Percentiles rank a stretch among this genome's conserved stretches.
Conservation (phyloP, 2,888 invertebrate species). For the Thelaira solivaga region DNA sequence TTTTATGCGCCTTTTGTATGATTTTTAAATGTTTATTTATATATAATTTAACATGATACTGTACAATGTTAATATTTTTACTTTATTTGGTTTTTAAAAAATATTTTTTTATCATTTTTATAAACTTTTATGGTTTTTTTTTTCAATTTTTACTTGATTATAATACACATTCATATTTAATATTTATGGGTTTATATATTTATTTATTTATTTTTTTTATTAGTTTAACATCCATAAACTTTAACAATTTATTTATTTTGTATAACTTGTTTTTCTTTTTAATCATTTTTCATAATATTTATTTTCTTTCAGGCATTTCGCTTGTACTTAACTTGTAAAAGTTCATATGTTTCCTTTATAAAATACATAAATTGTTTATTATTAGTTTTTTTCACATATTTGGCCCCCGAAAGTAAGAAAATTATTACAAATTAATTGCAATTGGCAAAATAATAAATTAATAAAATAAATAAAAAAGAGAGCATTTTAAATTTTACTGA, state of each 20-base stretch:
- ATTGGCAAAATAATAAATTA: slow-evolving; percentile 11
- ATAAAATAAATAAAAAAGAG: slow-evolving; percentile 47
- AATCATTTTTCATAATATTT: slow-evolving; percentile 39
- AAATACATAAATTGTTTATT: slow-evolving; percentile 59
- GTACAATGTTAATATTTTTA: slow-evolving; percentile 58
- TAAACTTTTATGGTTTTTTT: slow-evolving; percentile 48
- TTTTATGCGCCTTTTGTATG: not conserved
- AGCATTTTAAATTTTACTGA: slow-evolving; percentile 10
- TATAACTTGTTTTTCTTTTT: slow-evolving; percentile 58
- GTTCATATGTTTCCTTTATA: slow-evolving; percentile 40
- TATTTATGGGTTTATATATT: slow-evolving; percentile 9
- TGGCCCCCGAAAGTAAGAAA: slow-evolving; percentile 77
- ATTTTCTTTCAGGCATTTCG: slow-evolving; percentile 42
- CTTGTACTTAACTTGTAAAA: slow-evolving; percentile 49
- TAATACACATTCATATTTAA: slow-evolving; percentile 66
- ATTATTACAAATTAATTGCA: slow-evolving; percentile 51
- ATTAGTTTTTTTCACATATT: slow-evolving; percentile 62
- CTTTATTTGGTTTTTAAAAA: slow-evolving; percentile 39
- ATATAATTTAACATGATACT: slow-evolving; percentile 52
- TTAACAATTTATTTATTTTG: slow-evolving; percentile 70
- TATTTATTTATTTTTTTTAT: slow-evolving; percentile 50
- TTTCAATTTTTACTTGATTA: slow-evolving; percentile 61
- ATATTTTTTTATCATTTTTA: slow-evolving; percentile 35
- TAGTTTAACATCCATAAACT: slow-evolving; percentile 71
- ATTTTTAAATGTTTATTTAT: slow-evolving; percentile 49